A percentile compares a stretch with the other conserved stretches of the same genome.
Evolutionary conservation across 2,113 vertebrate genomes (phyloP).

Genomic region (Sylvilagus bachmani): DNA sequence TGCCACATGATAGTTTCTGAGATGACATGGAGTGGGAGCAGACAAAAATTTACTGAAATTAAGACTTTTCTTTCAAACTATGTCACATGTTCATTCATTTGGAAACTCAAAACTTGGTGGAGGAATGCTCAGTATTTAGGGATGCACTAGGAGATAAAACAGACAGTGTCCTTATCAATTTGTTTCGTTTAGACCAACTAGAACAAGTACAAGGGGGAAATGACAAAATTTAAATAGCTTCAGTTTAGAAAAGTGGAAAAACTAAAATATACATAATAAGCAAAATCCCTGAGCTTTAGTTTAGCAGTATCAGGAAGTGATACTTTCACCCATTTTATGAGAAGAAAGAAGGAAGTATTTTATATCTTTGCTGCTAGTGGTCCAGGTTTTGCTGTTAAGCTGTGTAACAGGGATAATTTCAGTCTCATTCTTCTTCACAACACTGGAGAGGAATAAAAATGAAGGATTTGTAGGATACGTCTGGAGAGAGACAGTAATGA

Average conservation of each 20-base stretch:
- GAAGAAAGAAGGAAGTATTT: neutral
- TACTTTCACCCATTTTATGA: neutral
- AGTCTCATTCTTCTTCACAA: neutral
- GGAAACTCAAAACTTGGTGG: neutral
- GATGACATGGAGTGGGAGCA: neutral
- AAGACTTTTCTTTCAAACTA: conserved; percentile 3
- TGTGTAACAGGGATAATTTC: conserved; percentile 19
- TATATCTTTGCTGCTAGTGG: neutral
- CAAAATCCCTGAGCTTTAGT: neutral
- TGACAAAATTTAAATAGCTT: neutral
- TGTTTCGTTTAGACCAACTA: neutral
- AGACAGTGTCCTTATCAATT: neutral
- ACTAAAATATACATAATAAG: neutral
- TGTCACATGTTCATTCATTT: neutral
- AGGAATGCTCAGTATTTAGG: neutral
- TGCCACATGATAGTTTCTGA: neutral
- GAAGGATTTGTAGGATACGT: conserved; percentile 35
- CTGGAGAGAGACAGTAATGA: conserved; percentile 58
- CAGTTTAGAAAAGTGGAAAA: neutral
- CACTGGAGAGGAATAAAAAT: conserved; percentile 64
- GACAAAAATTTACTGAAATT: conserved; percentile 37
- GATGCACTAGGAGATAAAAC: neutral
- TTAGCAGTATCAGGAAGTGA: conserved; percentile 5
- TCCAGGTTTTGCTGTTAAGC: neutral
- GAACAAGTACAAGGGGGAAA: neutral